These are phyloP conservation scores for Phacellophora camtschatica DNA, from an alignment of 30 jellyfish, hydroid and myxozoan species.

Conservation along the genomic window DNA sequence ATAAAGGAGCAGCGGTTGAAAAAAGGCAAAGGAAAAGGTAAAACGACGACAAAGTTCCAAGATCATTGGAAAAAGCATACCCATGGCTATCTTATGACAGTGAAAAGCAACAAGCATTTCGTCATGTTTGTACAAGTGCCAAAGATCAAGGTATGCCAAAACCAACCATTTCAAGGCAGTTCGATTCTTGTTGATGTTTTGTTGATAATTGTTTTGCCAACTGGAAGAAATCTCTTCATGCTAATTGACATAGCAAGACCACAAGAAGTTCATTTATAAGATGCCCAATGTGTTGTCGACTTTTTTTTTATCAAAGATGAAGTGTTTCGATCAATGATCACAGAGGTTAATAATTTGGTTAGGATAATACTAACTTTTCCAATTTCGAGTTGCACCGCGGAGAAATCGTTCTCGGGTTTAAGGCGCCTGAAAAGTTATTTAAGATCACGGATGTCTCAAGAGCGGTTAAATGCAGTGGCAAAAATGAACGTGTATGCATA, in stretches of 20 bases:
- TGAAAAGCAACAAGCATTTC: too few species aligned
- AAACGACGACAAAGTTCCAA: too few species aligned
- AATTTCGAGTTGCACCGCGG: conserved; percentile 60
- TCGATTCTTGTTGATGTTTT: conserved; percentile 33
- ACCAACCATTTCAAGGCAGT: conserved; percentile 29
- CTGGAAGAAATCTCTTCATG: conserved; percentile 38
- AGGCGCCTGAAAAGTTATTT: conserved; percentile 45
- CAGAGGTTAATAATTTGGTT: conserved; percentile 34
- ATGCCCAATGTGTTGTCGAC: conserved; percentile 28
- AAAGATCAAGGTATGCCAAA: conserved; percentile 28
- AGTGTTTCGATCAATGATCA: conserved; percentile 24
- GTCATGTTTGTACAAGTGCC: background rate
- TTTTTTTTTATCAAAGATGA: conserved; percentile 34
- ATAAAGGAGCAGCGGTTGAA: background rate
- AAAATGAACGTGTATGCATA: conserved; percentile 22
- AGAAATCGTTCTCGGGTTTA: conserved; percentile 53
- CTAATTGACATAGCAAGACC: conserved; percentile 35
- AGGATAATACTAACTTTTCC: conserved; percentile 37
- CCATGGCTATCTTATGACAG: too few species aligned
- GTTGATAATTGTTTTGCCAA: too few species aligned
- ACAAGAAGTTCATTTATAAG: conserved; percentile 33
- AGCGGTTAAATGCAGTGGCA: conserved; percentile 58
- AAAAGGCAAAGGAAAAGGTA: too few species aligned
- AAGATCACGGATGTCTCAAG: conserved; percentile 46
- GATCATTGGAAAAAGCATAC: too few species aligned